Base-by-base conservation (phyloP, 1,140 invertebrate genomes). In the Brachionus plicatilis region DNA sequence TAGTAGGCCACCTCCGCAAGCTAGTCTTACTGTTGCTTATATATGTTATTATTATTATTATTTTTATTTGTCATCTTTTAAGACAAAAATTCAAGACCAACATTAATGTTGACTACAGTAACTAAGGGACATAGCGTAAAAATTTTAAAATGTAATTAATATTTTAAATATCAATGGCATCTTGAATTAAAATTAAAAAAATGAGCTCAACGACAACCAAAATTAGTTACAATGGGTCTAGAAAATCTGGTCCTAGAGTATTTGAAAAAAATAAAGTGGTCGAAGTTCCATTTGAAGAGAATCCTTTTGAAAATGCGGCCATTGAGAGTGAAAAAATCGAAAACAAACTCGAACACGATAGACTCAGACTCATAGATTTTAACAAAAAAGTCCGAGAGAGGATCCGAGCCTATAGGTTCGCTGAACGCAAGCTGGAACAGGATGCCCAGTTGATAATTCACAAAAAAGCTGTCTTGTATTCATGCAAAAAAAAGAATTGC, bases 241-340 rank as follows among this genome's bases (percentile, higher is more conserved):
- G 12, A 9, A 43, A 43, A 43, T 1, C 37, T 17, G n/a, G 33
- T 41, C 68, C 68, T 9, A 72, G 43, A 72, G 37, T 72, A 6
- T 72, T 72, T 17, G 72, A 76, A n/a, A 76, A 76, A 50, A 76
- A 76, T 27, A 76, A 76, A 50, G 45, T 76, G 0, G 53, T 76
- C 11, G 0, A 50, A 27, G 72, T 76, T 53, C 43, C 72, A 24
- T 50, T 27, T 50, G 45, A 47, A 24, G 72, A 76, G 33, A 76
- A 76, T 50, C 72, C 72, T 14, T 76, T 76, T 14, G 72, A 76
- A 50, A 76, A 76, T 50, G 72, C 72, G 9, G 7, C 20, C 0
- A 76, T 27, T 14, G 72, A 76, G 27, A 76, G 33, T 14, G 72
- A 20, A 76, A 76, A 76, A 76, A 76, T 76, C 9, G 72, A 76